A percentile compares a stretch with the other conserved stretches of the same genome.
Conservation (phyloP, 2,888 invertebrate species). For the Cylloceria caligata region DNA sequence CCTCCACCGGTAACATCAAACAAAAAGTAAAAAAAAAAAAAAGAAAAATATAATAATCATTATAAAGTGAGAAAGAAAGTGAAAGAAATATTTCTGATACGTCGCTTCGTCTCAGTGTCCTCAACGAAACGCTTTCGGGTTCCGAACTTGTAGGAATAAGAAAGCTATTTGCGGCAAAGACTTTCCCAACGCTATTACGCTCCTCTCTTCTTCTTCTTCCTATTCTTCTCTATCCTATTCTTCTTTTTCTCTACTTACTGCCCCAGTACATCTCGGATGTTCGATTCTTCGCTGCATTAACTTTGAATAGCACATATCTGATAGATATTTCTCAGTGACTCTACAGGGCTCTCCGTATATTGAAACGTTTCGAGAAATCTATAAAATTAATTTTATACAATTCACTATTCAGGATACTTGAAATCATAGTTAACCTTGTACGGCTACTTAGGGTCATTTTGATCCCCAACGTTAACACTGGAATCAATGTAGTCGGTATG, state of each 20-base stretch:
- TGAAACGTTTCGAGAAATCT: too few relatives aligned
- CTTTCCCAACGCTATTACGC: conserved; percentile 32
- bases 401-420: too few relatives aligned
- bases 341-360: not conserved
- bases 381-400: too few relatives aligned
- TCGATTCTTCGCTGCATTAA: conserved; percentile 55
- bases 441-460: too few relatives aligned
- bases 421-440: too few relatives aligned
- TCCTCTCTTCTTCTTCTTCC: not conserved
- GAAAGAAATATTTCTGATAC: conserved; percentile 51
- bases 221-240: not conserved
- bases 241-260: conserved; percentile 22
- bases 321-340: conserved; percentile 37
- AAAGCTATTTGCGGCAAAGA: conserved; percentile 49
- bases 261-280: conserved; percentile 16
- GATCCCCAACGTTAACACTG: too few relatives aligned
- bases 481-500: too few relatives aligned
- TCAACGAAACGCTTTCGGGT: conserved; percentile 53
- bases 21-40: conserved; percentile 24
- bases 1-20: not conserved
- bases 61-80: conserved; percentile 10
- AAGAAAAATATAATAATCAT: conserved; percentile 22
- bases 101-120: conserved; percentile 30
- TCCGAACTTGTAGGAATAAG: conserved; percentile 45
- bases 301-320: conserved; percentile 32